Evolutionary conservation across 2,797 vertebrate species (phyloP).

Genomic region (Diglossa cyanea): DNA sequence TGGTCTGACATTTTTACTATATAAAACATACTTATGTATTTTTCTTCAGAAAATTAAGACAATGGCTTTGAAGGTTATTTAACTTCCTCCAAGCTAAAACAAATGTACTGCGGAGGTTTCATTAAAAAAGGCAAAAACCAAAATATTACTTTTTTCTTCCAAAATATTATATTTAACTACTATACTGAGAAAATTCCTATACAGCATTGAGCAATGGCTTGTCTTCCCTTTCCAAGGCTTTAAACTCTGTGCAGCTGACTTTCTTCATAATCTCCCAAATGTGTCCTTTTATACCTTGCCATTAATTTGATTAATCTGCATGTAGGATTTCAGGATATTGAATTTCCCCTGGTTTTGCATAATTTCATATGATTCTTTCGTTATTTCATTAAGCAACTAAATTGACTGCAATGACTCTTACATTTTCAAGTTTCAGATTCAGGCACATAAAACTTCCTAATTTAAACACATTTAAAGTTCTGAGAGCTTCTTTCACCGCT

Average conservation of each 20-base stretch:
- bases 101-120: not conserved
- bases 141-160: not conserved
- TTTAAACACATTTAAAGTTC: not conserved
- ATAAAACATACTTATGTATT: not conserved
- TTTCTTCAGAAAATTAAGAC: not conserved
- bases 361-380: conserved; percentile 22
- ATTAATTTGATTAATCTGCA: conserved; percentile 42
- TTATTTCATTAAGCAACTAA: conserved; percentile 38
- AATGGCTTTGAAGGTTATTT: not conserved
- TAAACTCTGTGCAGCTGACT: not conserved
- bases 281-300: not conserved
- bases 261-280: conserved; percentile 12
- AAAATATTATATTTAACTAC: not conserved
- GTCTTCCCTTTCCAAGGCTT: not conserved
- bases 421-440: conserved; percentile 17
- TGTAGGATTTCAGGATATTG: conserved; percentile 16
- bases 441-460: conserved; percentile 16
- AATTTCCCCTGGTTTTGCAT: conserved; percentile 46
- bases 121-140: not conserved
- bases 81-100: not conserved
- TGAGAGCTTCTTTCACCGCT: not conserved
- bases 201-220: not conserved
- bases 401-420: not conserved
- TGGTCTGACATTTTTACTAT: not conserved
- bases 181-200: not conserved